Percentiles rank a stretch among this genome's conserved stretches.
phyloP scores from a whole-genome alignment of 2,888 invertebrate genomes.

The Sarcophaga subvicina region DNA sequence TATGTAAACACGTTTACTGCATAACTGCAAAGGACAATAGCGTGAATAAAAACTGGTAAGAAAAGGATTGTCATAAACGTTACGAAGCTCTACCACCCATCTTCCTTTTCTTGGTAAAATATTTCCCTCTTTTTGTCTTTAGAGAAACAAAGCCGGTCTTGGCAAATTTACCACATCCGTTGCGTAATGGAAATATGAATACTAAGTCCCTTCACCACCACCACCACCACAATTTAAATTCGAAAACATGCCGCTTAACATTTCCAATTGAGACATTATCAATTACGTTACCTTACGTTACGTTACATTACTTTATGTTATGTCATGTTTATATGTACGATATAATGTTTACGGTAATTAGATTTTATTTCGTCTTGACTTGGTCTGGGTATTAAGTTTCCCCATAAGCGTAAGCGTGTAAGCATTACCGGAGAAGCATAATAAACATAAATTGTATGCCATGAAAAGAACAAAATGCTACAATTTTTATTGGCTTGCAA shows the following conservation, averaged over 20 bases:
- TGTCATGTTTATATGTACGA: not conserved
- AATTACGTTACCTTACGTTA: not conserved
- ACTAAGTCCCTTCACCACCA: too few relatives aligned
- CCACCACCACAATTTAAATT: too few relatives aligned
- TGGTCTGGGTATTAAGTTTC: not conserved
- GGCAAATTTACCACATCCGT: constrained; percentile 19
- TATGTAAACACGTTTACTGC: constrained; percentile 54
- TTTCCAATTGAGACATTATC: constrained; percentile 21
- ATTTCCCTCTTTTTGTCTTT: not conserved
- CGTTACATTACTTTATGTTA: too few relatives aligned
- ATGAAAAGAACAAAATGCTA: not conserved
- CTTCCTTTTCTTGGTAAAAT: too few relatives aligned
- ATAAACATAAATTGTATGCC: constrained; percentile 2
- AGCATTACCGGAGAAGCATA: not conserved
- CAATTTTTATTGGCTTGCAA: constrained; percentile 4
- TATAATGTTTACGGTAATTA: constrained; percentile 8
- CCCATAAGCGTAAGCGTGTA: not conserved
- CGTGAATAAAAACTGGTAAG: not conserved
- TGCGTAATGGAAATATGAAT: too few relatives aligned
- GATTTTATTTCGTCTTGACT: not conserved
- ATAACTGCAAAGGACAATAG: constrained; percentile 22
- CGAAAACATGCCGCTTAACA: not conserved
- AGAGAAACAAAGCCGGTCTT: not conserved
- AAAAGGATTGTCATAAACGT: not conserved
- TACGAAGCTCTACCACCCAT: too few relatives aligned